A percentile compares a stretch with the other conserved stretches of the same genome.
These are phyloP conservation scores for Stichodactyla mertensii DNA, from an alignment of 64 coral and sea anemone species.

Conservation along the genomic window DNA sequence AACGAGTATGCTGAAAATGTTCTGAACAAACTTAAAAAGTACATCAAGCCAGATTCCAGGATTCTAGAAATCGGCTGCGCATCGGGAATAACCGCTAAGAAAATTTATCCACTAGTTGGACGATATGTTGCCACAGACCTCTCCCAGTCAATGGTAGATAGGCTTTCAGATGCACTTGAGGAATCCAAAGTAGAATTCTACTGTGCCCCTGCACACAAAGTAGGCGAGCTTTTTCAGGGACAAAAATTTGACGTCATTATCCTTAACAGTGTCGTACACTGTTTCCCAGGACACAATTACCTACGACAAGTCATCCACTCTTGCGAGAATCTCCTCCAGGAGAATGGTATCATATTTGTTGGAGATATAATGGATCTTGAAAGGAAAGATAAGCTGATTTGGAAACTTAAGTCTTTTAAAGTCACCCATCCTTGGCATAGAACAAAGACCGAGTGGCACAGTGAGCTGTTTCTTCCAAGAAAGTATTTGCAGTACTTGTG, in stretches of 20 bases:
- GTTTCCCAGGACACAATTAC: slow-evolving; percentile 4
- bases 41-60: neutral
- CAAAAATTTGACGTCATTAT: neutral
- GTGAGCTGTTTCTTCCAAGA: slow-evolving; percentile 4
- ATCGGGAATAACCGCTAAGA: neutral
- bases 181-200: neutral
- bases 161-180: neutral
- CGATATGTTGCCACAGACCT: neutral
- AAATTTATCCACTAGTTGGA: neutral
- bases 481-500: neutral
- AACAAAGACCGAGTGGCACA: neutral
- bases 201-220: neutral
- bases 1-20: neutral
- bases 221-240: neutral
- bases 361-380: slow-evolving; percentile 9
- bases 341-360: slow-evolving; percentile 1
- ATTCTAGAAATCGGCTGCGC: slow-evolving; percentile 3
- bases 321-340: neutral
- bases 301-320: neutral
- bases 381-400: neutral
- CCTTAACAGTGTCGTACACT: neutral
- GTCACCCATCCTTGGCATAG: neutral
- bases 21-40: neutral
- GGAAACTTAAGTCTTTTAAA: neutral
- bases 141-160: neutral